Conservation (phyloP, 2,797 vertebrate species). For the Champsocephalus gunnari region DNA sequence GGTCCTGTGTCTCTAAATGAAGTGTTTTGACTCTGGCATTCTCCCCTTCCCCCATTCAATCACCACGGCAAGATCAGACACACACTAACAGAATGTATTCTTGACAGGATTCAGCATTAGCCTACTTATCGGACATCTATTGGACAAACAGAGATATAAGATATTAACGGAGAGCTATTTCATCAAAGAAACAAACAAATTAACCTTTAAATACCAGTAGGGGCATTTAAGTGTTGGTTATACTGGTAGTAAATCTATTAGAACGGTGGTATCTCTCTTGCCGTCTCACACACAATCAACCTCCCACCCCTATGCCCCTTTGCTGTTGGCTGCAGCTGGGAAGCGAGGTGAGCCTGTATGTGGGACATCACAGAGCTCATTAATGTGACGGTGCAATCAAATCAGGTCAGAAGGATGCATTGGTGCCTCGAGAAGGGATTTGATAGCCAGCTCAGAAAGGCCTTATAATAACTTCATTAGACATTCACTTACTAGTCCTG, state of each 20-base stretch:
- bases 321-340: constrained; percentile 60
- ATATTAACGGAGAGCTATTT: constrained; percentile 69
- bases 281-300: constrained; percentile 51
- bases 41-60: constrained; percentile 8
- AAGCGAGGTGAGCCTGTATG: constrained; percentile 73
- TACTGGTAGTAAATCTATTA: constrained; percentile 51
- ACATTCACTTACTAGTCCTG: constrained; percentile 79
- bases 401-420: constrained; percentile 84
- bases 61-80: constrained; percentile 10
- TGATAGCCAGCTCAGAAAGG: constrained; percentile 80
- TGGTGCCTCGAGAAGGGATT: constrained; percentile 76
- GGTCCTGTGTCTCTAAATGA: constrained; percentile 32
- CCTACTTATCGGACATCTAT: constrained; percentile 54
- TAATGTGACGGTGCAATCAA: constrained; percentile 83
- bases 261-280: constrained; percentile 44
- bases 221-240: constrained; percentile 61
- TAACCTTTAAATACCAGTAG: constrained; percentile 81
- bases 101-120: constrained; percentile 52
- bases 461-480: constrained; percentile 85
- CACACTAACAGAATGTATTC: neutral
- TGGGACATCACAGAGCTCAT: constrained; percentile 83
- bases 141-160: constrained; percentile 41
- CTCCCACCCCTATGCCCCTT: constrained; percentile 44
- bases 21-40: constrained; percentile 19
- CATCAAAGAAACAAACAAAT: constrained; percentile 82